Base-by-base conservation (phyloP, 2,113 vertebrate genomes). In the Heterochromis multidens region DNA sequence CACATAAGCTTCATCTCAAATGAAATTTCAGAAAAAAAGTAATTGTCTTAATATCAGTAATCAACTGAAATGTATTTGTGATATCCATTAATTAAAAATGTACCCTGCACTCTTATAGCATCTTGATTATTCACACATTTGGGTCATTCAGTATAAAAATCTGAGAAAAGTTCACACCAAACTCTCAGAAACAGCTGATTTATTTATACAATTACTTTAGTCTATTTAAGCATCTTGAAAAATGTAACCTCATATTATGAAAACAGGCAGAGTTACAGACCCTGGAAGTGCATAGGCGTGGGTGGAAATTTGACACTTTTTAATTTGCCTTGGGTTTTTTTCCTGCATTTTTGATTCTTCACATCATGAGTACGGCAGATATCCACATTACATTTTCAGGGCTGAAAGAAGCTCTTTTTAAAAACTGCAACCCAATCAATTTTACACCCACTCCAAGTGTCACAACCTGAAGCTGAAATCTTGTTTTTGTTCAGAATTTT, bases 251-350 rank as follows among this genome's bases (percentile, higher is more conserved):
- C 2, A 0, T n/a, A 63, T 35, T 65, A 23, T 40, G 35, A 65
- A 40, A 40, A 40, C 35, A n/a, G 21, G 35, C 9, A 37, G 63
- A 67, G 35, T 23, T 67, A n/a, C 63, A 67, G 35, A 12, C 14
- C 21, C 12, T 14, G 62, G 35, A 40, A 12, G 21, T 40, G 12
- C 12, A 8, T 5, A 23, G 6, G 2, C 37, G 61, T 16, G 35
- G 35, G 62, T 23, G 21, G 12, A 65, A 23, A 25, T 0, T 40
- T 65, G 0, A 10, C 61, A 63, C 61, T 0, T 43, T 13, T 43
- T 13, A 43, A 13, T 43, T 13, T 43, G 11, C 11, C 11, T 13
- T 12, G 12, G 9, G 33, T 62, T 40, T 12, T 65, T 65, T 0
- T 1, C 1, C 33, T 23, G 61, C 1, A 0, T 37, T 7, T 65